These are phyloP conservation scores for Paratrypauchen microcephalus DNA, from an alignment of 2,797 vertebrate species.

Conservation along the genomic window DNA sequence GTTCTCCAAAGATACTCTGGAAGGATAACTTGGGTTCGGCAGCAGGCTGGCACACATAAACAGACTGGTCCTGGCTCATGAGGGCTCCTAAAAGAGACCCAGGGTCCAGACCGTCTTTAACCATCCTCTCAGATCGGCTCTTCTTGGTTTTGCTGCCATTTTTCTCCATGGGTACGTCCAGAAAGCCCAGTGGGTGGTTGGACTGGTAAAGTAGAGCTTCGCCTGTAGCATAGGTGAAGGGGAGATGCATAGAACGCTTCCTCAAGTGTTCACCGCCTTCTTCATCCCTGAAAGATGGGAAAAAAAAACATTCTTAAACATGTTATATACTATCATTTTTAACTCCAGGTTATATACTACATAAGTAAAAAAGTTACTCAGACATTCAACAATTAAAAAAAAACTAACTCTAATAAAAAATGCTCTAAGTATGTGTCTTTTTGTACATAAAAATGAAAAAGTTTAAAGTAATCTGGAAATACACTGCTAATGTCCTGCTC, in stretches of 20 bases:
- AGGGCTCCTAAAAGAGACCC: conserved; percentile 76
- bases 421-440: too few relatives aligned
- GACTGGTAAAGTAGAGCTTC: conserved; percentile 84
- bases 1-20: conserved; percentile 49
- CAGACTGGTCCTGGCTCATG: conserved; percentile 80
- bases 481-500: too few relatives aligned
- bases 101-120: conserved; percentile 50
- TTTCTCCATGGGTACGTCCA: conserved; percentile 60
- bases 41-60: conserved; percentile 69
- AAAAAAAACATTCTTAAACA: not conserved
- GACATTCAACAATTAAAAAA: too few relatives aligned
- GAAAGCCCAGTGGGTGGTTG: conserved; percentile 66
- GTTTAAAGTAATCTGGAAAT: too few relatives aligned
- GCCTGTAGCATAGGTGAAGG: conserved; percentile 82
- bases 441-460: too few relatives aligned
- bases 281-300: conserved; percentile 72
- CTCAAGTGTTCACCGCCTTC: conserved; percentile 83
- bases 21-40: conserved; percentile 45
- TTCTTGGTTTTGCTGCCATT: conserved; percentile 70
- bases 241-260: conserved; percentile 80
- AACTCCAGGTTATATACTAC: too few relatives aligned
- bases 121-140: conserved; percentile 50
- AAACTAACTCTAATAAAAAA: too few relatives aligned
- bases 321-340: not conserved
- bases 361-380: too few relatives aligned